Evolutionary conservation across 2,797 vertebrate genomes (phyloP).

Genomic region (Xenentodon cancila): DNA sequence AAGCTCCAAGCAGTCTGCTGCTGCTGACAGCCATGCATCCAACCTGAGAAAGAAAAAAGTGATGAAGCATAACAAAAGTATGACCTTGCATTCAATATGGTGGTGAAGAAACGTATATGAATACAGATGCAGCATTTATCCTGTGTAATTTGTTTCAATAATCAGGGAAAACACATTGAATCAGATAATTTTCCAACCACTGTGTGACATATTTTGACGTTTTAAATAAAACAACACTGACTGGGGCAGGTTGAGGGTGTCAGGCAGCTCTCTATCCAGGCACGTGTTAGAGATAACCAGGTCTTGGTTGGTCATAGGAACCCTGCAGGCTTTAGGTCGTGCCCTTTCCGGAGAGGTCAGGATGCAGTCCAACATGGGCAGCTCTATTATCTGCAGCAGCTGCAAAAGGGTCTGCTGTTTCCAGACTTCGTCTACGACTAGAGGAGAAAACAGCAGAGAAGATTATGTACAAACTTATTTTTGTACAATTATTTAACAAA

Average conservation of each 20-base stretch:
- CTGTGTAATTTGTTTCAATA: no score
- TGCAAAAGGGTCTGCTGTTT: slow-evolving; percentile 87
- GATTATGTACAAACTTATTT: not conserved
- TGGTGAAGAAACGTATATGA: no score
- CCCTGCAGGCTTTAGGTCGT: slow-evolving; percentile 39
- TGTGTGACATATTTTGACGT: not conserved
- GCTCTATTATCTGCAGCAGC: slow-evolving; percentile 87
- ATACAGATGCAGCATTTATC: no score
- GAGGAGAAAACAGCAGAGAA: slow-evolving; percentile 3
- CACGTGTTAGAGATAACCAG: slow-evolving; percentile 89
- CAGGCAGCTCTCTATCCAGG: slow-evolving; percentile 84
- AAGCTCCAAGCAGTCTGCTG: slow-evolving; percentile 88
- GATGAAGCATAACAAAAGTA: not conserved
- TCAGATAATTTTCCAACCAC: not conserved
- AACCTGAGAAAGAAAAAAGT: slow-evolving; percentile 61
- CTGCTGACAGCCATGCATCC: slow-evolving; percentile 85
- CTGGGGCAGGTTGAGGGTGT: slow-evolving; percentile 81
- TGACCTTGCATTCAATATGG: no score
- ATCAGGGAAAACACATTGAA: no score
- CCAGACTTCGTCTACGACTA: slow-evolving; percentile 87
- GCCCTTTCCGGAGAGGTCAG: slow-evolving; percentile 78
- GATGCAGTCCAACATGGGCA: slow-evolving; percentile 87
- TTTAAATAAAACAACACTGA: slow-evolving; percentile 66
- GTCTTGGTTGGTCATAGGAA: slow-evolving; percentile 72
- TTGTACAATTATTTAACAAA: not conserved